Evolutionary conservation across 2,113 vertebrate species (phyloP).

Genomic region (Gambusia holbrooki): DNA sequence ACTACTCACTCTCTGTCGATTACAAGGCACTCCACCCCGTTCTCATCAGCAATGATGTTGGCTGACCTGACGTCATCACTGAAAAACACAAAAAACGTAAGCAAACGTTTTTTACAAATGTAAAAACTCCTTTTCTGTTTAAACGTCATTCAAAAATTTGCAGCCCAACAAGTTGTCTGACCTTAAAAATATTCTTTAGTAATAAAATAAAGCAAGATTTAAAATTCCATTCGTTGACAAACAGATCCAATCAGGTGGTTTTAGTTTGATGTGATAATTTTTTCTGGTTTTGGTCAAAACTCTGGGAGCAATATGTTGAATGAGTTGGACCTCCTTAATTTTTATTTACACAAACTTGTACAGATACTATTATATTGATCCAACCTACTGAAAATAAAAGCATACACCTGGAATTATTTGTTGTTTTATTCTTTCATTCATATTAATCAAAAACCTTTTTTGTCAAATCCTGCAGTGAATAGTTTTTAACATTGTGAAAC

Average conservation of each 20-base stretch:
- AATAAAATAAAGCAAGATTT: not conserved
- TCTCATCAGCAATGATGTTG: conserved; percentile 82
- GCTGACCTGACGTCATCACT: conserved; percentile 82
- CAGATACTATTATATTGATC: too few species aligned
- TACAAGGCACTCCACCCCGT: conserved; percentile 81
- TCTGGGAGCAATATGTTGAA: not conserved
- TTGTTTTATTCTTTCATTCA: too few species aligned
- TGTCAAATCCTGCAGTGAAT: too few species aligned
- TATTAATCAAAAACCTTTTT: too few species aligned
- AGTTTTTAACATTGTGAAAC: too few species aligned
- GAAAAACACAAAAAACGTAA: conserved; percentile 15
- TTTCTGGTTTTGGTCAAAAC: not conserved
- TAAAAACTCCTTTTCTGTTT: not conserved
- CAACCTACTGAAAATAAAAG: too few species aligned
- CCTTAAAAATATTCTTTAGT: not conserved
- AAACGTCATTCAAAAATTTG: not conserved
- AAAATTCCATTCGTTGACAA: not conserved
- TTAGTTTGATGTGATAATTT: not conserved
- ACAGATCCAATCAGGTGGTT: not conserved
- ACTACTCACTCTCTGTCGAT: conserved; percentile 82
- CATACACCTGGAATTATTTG: too few species aligned
- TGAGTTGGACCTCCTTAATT: not conserved
- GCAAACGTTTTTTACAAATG: rapidly evolving
- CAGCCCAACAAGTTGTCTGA: not conserved
- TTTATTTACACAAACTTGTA: not conserved